Evolutionary conservation across 2,113 vertebrate genomes (phyloP).

Genomic region (Fregata magnificens): DNA sequence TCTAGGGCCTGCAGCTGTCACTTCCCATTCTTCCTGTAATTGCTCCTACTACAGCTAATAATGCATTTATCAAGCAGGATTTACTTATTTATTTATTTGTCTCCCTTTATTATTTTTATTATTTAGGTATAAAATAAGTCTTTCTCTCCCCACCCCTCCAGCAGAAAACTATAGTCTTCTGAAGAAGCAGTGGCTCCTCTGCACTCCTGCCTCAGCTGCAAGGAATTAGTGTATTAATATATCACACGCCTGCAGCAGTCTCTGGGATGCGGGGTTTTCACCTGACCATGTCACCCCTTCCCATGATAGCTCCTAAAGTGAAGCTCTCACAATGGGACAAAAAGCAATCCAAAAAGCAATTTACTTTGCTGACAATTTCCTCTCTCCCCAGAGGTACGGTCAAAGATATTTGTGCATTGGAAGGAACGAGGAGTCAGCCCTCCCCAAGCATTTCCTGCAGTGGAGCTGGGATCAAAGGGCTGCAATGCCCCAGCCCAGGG

Average conservation of each 20-base stretch:
- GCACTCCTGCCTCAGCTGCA: not conserved
- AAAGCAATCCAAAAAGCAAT: constrained; percentile 61
- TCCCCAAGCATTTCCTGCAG: fast-evolving
- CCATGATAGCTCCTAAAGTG: not conserved
- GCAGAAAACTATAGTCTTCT: not conserved
- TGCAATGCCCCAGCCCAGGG: not conserved
- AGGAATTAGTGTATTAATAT: constrained; percentile 31
- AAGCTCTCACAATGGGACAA: constrained; percentile 19
- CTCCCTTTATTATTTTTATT: constrained; percentile 42
- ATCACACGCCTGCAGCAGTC: not conserved
- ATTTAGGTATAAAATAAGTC: constrained; percentile 8
- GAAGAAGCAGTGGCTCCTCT: not conserved
- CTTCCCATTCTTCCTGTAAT: constrained; percentile 69
- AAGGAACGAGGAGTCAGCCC: not conserved
- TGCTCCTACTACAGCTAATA: constrained; percentile 66
- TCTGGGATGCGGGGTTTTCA: not conserved
- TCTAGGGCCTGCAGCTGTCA: constrained; percentile 69
- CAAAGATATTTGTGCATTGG: not conserved
- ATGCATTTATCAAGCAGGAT: constrained; percentile 48
- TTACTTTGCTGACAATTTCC: constrained; percentile 26
- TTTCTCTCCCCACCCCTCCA: not conserved
- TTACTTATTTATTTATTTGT: constrained; percentile 58
- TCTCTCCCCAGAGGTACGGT: not conserved
- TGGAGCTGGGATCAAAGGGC: not conserved
- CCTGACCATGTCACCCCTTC: not conserved